Evolutionary conservation across 2,797 vertebrate species (phyloP), one percentile per base, ranked within the genome.

Genomic region (Choloepus didactylus): DNA sequence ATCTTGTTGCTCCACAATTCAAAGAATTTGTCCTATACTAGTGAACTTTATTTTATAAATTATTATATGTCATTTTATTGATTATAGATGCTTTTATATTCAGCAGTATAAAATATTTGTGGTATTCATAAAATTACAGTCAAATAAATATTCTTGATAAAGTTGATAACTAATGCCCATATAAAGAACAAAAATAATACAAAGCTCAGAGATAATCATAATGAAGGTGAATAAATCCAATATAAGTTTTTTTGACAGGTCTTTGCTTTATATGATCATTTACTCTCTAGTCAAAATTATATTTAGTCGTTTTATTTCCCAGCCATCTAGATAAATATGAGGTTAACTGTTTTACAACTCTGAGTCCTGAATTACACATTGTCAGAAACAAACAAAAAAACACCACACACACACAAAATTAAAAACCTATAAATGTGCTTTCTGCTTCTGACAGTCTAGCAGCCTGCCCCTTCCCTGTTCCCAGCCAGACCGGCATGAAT

Each of bases 401-500:
- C 7, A 66, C 49, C 49, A 49, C 49, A 49, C 12, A 12, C 12
- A 49, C 49, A 49, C 62, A 49, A 9, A 6, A 35, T 35, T 10
- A 38, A 60, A 44, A 60, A 9, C n/a, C 18, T 86, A 49, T 41
- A 62, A 72, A 84, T 85, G 2, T 44, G 41, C 41, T 70, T 12
- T 2, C 5, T 46, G 64, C 2, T 1, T n/a, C 31, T 27, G 29
- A 12, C n/a, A 2, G 6, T n/a, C 5, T 3, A 0, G 25, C 0
- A 3, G 2, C 0, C n/a, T 51, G 25, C 19, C 31, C 18, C 21
- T 81, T 25, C 31, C 41, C 16, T 41, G 62, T 44, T 44, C 70
- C 54, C 75, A 44, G 56, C 35, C 44, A 79, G 51, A 84, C 67
- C 80, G 88, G 90, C 49, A 97, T 97, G 97, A 97, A 80, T 82